Conservation (phyloP, 2,888 invertebrate genomes). For the Escarpia spicata region DNA sequence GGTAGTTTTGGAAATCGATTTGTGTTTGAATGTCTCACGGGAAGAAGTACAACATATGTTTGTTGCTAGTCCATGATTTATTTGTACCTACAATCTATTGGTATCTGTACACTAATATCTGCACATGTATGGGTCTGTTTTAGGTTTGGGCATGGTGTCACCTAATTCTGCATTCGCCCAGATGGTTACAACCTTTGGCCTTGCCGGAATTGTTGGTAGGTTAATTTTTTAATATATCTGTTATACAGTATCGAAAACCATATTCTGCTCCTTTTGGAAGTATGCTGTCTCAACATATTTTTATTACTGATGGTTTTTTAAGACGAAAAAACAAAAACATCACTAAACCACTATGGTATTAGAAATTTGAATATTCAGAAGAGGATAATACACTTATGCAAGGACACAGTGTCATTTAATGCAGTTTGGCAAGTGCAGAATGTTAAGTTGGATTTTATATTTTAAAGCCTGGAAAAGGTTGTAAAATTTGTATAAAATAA, state of each 20-base stretch:
- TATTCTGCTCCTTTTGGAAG: not conserved
- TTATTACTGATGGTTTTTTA: not conserved
- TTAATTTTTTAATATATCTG: not conserved
- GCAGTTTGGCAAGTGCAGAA: no score
- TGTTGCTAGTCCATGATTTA: not conserved
- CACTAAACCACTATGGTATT: no score
- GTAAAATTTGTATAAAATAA: no score
- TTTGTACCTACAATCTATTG: not conserved
- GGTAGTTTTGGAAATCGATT: not conserved
- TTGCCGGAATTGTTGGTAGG: constrained; percentile 80
- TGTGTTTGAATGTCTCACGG: no score
- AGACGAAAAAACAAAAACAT: no score
- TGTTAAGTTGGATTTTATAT: no score
- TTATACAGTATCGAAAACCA: not conserved
- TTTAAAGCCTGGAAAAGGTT: no score
- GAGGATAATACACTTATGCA: no score
- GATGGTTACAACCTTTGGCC: constrained; percentile 86
- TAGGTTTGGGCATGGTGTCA: constrained; percentile 73
- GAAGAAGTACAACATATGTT: no score
- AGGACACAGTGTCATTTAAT: no score
- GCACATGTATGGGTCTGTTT: constrained; percentile 21
- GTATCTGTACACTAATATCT: not conserved
- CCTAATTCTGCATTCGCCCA: constrained; percentile 86
- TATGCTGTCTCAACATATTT: not conserved
- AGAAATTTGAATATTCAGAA: no score